A percentile compares a stretch with the other conserved stretches of the same genome.
Evolutionary conservation across 2,888 invertebrate species (phyloP).

Genomic region (Neoascia interrupta): DNA sequence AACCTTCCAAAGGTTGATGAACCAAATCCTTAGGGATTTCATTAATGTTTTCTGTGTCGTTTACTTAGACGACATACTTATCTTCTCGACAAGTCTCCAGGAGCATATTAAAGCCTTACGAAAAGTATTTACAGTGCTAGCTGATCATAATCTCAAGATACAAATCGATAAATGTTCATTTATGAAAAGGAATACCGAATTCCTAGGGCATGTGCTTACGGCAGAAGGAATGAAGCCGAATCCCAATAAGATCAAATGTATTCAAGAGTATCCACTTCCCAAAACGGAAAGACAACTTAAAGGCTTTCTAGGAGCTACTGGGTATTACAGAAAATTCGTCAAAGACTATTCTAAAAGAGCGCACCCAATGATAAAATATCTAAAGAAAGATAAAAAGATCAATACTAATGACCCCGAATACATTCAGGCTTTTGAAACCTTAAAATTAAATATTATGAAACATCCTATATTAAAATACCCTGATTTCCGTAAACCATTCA

Average conservation of each 20-base stretch:
- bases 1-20: not conserved
- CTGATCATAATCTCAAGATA: not conserved
- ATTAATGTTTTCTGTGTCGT: no score
- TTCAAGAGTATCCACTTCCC: slow-evolving; percentile 1
- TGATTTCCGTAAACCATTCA: no score
- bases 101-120: not conserved
- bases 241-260: slow-evolving; percentile 5
- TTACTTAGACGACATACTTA: not conserved
- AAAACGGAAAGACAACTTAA: slow-evolving; percentile 6
- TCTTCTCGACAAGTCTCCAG: not conserved
- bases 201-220: not conserved
- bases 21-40: not conserved
- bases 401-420: slow-evolving; percentile 32
- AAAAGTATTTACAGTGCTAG: not conserved
- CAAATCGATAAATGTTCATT: not conserved
- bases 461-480: no score
- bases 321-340: slow-evolving; percentile 4
- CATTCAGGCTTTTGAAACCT: slow-evolving; percentile 32
- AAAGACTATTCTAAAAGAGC: slow-evolving; percentile 19
- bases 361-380: slow-evolving; percentile 32
- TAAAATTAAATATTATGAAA: no score
- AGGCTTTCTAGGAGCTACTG: not conserved
- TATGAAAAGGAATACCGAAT: not conserved
- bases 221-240: not conserved
- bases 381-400: slow-evolving; percentile 36